phyloP scores from a whole-genome alignment of 2,888 invertebrate genomes.

The Hirtodrosophila cameraria region DNA sequence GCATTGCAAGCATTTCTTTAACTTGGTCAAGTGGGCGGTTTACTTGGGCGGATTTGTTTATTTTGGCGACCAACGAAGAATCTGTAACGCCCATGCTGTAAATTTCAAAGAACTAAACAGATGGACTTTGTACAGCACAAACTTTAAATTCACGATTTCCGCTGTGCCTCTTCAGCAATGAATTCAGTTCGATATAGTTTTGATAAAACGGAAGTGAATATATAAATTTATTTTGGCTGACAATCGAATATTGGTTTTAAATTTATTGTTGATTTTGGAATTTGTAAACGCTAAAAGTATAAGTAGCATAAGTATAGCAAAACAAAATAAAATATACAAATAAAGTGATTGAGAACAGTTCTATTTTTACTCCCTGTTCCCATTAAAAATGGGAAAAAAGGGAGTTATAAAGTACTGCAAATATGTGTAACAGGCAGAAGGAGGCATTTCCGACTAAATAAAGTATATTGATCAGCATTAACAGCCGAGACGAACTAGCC shows the following conservation, averaged over 20 bases:
- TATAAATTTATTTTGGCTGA: constrained; percentile 13
- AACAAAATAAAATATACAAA: too few relatives aligned
- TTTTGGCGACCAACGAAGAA: constrained; percentile 55
- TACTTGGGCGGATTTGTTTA: constrained; percentile 50
- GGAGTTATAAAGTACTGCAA: too few relatives aligned
- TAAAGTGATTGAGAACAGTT: too few relatives aligned
- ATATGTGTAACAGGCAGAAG: too few relatives aligned
- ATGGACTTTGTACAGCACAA: not conserved
- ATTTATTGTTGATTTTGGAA: not conserved
- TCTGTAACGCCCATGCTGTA: not conserved
- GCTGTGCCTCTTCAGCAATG: not conserved
- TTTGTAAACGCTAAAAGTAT: too few relatives aligned
- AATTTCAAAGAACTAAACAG: not conserved
- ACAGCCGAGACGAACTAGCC: too few relatives aligned
- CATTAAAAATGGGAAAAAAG: too few relatives aligned
- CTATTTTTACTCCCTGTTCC: too few relatives aligned
- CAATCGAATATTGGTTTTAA: not conserved
- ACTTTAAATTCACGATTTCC: constrained; percentile 28
- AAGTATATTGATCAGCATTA: too few relatives aligned
- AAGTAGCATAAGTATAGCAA: too few relatives aligned
- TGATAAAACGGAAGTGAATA: constrained; percentile 15
- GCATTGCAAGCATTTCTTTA: constrained; percentile 56
- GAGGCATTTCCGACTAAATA: too few relatives aligned
- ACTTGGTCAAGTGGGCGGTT: constrained; percentile 73
- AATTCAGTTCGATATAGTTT: not conserved